Evolutionary conservation across 2,797 vertebrate genomes (phyloP).

Genomic region (Craterocephalus amniculus): DNA sequence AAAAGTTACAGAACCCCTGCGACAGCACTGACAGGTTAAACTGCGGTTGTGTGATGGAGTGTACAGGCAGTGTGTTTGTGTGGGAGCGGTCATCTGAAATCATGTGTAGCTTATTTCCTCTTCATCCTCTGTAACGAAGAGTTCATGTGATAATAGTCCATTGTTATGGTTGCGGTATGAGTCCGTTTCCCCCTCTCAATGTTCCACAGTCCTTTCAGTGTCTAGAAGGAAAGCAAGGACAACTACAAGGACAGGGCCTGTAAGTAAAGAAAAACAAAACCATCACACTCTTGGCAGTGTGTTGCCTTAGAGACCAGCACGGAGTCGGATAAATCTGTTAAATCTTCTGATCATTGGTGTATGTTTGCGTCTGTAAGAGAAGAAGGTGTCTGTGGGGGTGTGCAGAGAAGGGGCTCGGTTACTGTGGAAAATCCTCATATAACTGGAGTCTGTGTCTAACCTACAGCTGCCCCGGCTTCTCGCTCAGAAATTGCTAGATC

Average conservation of each 20-base stretch:
- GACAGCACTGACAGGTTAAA: background rate
- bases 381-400: slow-evolving; percentile 41
- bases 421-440: slow-evolving; percentile 40
- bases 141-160: slow-evolving; percentile 63
- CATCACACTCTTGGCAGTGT: slow-evolving; percentile 37
- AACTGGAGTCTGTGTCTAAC: background rate
- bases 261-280: slow-evolving; percentile 45
- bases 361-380: slow-evolving; percentile 16
- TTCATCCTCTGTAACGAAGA: slow-evolving; percentile 55
- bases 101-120: slow-evolving; percentile 60
- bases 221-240: slow-evolving; percentile 37
- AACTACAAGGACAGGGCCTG: slow-evolving; percentile 39
- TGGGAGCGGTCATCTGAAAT: slow-evolving; percentile 47
- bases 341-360: slow-evolving; percentile 64
- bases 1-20: background rate
- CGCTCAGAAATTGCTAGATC: slow-evolving; percentile 43
- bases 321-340: slow-evolving; percentile 58
- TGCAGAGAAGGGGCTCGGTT: slow-evolving; percentile 28
- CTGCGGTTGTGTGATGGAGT: background rate
- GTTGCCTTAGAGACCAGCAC: slow-evolving; percentile 71
- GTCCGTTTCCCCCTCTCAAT: slow-evolving; percentile 1
- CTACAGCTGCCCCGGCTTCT: slow-evolving; percentile 26
- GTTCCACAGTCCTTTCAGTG: background rate
- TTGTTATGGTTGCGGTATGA: slow-evolving; percentile 21
- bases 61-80: background rate